A percentile compares a stretch with the other conserved stretches of the same genome.
Evolutionary conservation across 2,113 vertebrate species (phyloP).

Genomic region (Sebastes schlegelii): DNA sequence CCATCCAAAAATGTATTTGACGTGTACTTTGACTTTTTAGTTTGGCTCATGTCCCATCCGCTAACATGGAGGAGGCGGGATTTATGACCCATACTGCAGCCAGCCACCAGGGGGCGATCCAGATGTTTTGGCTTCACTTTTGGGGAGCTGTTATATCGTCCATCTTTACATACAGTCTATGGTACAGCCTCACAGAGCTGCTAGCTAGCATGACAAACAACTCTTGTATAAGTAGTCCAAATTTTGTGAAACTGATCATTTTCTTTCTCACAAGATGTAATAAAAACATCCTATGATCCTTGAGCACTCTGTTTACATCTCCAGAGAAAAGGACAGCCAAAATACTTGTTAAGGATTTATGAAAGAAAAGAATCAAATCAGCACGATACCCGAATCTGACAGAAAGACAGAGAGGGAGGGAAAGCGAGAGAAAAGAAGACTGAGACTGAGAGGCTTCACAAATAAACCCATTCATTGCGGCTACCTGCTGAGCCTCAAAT

Average conservation of each 20-base stretch:
- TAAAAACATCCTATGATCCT: slow-evolving; percentile 19
- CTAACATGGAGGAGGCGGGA: no score
- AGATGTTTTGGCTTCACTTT: no score
- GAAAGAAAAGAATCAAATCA: slow-evolving; percentile 48
- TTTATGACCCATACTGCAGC: no score
- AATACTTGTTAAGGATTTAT: slow-evolving; percentile 28
- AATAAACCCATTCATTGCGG: slow-evolving; percentile 38
- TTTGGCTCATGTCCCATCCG: no score
- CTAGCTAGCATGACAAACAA: background rate
- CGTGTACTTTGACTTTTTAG: no score
- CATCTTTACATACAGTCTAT: no score
- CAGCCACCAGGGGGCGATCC: no score
- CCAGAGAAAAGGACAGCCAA: slow-evolving; percentile 24
- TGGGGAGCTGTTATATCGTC: no score
- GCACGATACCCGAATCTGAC: slow-evolving; percentile 18
- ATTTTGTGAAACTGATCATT: background rate
- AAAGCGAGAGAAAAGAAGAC: slow-evolving; percentile 18
- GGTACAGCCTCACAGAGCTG: background rate
- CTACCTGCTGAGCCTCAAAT: slow-evolving; percentile 41
- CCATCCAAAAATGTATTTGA: no score
- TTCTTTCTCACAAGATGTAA: background rate
- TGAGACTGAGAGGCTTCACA: slow-evolving; percentile 20
- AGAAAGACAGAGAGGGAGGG: slow-evolving; percentile 20
- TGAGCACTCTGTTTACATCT: slow-evolving; percentile 29
- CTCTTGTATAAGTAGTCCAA: background rate